A percentile compares a stretch with the other conserved stretches of the same genome.
phyloP scores from a whole-genome alignment of 1,140 invertebrate genomes.

The Trichonephila clavata region DNA sequence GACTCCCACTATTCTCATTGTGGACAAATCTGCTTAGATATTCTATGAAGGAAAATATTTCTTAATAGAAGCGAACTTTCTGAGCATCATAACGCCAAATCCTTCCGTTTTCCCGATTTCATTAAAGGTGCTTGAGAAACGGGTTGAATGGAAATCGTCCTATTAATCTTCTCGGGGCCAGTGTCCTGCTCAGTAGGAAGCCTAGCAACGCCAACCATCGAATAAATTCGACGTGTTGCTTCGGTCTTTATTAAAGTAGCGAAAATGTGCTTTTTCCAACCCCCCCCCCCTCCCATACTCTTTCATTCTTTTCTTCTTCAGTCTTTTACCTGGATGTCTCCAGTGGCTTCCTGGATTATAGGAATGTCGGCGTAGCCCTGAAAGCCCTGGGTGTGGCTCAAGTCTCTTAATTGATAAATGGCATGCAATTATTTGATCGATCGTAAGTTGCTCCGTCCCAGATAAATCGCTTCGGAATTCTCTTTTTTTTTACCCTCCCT shows the following conservation, averaged over 20 bases:
- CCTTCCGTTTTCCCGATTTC: slow-evolving; percentile 11
- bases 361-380: slow-evolving; percentile 69
- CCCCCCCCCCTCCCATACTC: neutral
- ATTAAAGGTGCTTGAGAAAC: slow-evolving; percentile 7
- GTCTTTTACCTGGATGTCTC: slow-evolving; percentile 41
- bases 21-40: neutral
- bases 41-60: neutral
- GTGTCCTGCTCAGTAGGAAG: slow-evolving; percentile 1
- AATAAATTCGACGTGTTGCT: slow-evolving; percentile 66
- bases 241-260: slow-evolving; percentile 70
- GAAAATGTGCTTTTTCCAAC: slow-evolving; percentile 30
- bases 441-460: slow-evolving; percentile 29
- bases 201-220: slow-evolving; percentile 28
- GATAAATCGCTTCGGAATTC: slow-evolving; percentile 38
- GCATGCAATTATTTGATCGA: slow-evolving; percentile 74
- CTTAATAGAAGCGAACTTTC: neutral
- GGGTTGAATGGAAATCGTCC: slow-evolving; percentile 43
- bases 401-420: slow-evolving; percentile 72
- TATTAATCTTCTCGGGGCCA: slow-evolving; percentile 19
- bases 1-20: neutral
- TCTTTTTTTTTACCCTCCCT: slow-evolving; percentile 2
- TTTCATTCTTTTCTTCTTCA: slow-evolving; percentile 38
- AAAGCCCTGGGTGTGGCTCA: slow-evolving; percentile 67
- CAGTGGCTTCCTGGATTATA: slow-evolving; percentile 69
- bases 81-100: slow-evolving; percentile 2